Conservation (phyloP, 2,113 vertebrate species). For the Semnornis frantzii region DNA sequence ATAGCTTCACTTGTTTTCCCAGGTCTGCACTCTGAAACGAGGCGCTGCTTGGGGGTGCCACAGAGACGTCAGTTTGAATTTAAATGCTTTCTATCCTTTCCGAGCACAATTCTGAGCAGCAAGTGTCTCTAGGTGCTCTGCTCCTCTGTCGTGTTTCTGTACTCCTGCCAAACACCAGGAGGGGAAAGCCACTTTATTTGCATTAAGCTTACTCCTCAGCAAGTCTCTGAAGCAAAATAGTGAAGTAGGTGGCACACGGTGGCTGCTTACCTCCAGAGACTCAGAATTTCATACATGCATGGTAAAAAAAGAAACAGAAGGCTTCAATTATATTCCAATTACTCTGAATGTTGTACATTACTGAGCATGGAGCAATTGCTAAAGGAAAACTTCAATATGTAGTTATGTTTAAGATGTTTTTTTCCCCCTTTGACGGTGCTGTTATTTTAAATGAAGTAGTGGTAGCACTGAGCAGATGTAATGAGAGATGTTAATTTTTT, state of each 20-base stretch:
- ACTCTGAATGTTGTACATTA: background rate
- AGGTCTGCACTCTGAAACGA: slow-evolving; percentile 3
- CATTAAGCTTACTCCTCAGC: background rate
- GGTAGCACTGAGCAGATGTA: background rate
- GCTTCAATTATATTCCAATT: background rate
- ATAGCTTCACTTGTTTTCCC: background rate
- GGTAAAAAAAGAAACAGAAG: background rate
- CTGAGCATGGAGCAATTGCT: background rate
- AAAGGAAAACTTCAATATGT: background rate
- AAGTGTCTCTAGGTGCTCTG: background rate
- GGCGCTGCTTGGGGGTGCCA: background rate
- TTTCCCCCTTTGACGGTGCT: background rate
- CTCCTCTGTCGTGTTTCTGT: background rate
- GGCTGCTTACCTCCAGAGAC: background rate
- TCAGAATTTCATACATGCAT: background rate
- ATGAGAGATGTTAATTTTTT: background rate
- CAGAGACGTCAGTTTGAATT: background rate
- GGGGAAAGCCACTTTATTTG: background rate
- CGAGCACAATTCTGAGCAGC: background rate
- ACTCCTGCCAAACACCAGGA: background rate
- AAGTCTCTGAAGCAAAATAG: background rate
- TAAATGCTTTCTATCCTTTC: slow-evolving; percentile 21
- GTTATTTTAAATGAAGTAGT: background rate
- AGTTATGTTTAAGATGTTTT: background rate
- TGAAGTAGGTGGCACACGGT: background rate